Evolutionary conservation across 2,797 vertebrate species (phyloP).

Genomic region (Somateria mollissima): DNA sequence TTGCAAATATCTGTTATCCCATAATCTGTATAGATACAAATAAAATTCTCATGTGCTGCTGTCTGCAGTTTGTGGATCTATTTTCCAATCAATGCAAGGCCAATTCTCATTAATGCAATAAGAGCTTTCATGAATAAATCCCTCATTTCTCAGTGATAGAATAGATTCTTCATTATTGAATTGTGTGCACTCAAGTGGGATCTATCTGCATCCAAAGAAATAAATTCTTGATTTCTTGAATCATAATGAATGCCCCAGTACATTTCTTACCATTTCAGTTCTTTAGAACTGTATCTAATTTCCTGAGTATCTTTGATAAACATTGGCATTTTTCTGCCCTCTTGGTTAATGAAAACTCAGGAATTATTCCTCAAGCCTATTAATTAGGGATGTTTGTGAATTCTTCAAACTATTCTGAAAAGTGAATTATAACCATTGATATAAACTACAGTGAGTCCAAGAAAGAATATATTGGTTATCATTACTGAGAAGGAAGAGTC

Average conservation of each 20-base stretch:
- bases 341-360: slow-evolving; percentile 37
- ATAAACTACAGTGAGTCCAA: neutral
- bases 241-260: neutral
- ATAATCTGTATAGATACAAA: slow-evolving; percentile 16
- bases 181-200: neutral
- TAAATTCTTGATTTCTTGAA: slow-evolving; percentile 10
- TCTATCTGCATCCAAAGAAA: slow-evolving; percentile 15
- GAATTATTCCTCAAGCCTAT: neutral
- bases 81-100: slow-evolving; percentile 54
- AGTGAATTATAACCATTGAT: neutral
- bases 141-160: slow-evolving; percentile 38
- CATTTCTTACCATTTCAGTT: neutral
- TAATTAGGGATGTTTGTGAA: neutral
- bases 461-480: neutral
- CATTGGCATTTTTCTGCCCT: neutral
- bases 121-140: slow-evolving; percentile 62
- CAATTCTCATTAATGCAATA: slow-evolving; percentile 33
- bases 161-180: slow-evolving; percentile 62
- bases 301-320: slow-evolving; percentile 44
- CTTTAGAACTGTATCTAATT: slow-evolving; percentile 28
- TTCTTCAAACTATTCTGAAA: slow-evolving; percentile 14
- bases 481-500: neutral
- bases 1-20: neutral
- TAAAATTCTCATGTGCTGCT: neutral
- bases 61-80: slow-evolving; percentile 29